Evolutionary conservation across 1,140 invertebrate genomes (phyloP).

Genomic region (Stegodyphus mimosarum): DNA sequence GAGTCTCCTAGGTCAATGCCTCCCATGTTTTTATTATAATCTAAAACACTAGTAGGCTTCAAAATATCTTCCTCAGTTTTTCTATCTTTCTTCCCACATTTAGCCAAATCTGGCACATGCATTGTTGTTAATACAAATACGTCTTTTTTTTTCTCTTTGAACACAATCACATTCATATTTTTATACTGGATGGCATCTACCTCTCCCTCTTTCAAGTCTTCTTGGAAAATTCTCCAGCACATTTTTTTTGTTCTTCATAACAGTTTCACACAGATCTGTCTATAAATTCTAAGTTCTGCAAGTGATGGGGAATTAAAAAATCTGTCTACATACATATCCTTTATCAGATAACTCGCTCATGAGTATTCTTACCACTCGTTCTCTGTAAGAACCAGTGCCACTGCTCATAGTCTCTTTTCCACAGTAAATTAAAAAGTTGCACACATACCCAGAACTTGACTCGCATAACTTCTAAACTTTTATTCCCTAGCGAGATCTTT

Average conservation of each 20-base stretch:
- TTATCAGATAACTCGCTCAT: not conserved
- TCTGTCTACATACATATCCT: not conserved
- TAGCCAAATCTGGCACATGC: too few relatives aligned
- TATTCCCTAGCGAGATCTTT: too few relatives aligned
- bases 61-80: not conserved
- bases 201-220: not conserved
- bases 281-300: not conserved
- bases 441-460: too few relatives aligned
- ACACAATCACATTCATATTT: too few relatives aligned
- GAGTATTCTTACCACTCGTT: not conserved
- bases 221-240: not conserved
- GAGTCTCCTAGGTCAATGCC: not conserved
- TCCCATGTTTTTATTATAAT: slow-evolving; percentile 22
- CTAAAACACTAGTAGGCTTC: not conserved
- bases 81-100: not conserved
- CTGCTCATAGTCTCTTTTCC: not conserved
- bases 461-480: too few relatives aligned
- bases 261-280: not conserved
- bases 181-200: too few relatives aligned
- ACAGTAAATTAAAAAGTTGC: too few relatives aligned
- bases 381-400: not conserved
- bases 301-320: not conserved
- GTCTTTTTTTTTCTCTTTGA: too few relatives aligned
- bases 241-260: not conserved
- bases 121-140: too few relatives aligned